These are phyloP conservation scores for Drosophila pseudoobscura DNA, from an alignment of 1,140 invertebrate genomes.

Conservation along the genomic window DNA sequence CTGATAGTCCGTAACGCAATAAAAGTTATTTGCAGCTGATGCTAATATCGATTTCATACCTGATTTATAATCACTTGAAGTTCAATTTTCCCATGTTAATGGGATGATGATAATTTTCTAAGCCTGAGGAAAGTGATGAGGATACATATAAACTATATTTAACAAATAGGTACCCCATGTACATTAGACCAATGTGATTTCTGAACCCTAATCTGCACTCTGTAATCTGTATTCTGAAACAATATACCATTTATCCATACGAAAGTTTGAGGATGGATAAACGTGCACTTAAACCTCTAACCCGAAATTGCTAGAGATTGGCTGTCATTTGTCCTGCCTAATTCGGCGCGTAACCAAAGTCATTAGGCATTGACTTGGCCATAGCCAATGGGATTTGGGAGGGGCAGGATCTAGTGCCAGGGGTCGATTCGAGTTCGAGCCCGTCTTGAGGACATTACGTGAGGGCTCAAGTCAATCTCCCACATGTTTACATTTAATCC, in stretches of 20 bases:
- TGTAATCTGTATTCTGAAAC: too few relatives aligned
- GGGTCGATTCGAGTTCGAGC: constrained; percentile 50
- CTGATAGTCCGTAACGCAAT: constrained; percentile 2
- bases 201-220: too few relatives aligned
- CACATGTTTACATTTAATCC: constrained; percentile 76
- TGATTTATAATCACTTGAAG: too few relatives aligned
- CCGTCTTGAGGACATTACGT: not conserved
- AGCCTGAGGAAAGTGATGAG: too few relatives aligned
- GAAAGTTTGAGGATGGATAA: constrained; percentile 27
- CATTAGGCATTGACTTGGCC: constrained; percentile 65
- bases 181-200: too few relatives aligned
- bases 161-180: too few relatives aligned
- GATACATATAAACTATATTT: too few relatives aligned
- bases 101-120: too few relatives aligned
- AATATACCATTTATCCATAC: constrained; percentile 1
- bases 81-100: too few relatives aligned
- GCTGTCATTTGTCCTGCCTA: constrained; percentile 58
- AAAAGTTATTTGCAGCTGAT: too few relatives aligned
- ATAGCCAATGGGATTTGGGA: not conserved
- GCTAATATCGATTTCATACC: too few relatives aligned
- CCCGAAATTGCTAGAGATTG: constrained; percentile 35
- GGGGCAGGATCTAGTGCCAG: not conserved
- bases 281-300: constrained; percentile 46
- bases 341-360: constrained; percentile 70
- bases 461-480: constrained; percentile 41